Base-by-base conservation (phyloP, 1,140 invertebrate species). In the Scaptomyza pallida region DNA sequence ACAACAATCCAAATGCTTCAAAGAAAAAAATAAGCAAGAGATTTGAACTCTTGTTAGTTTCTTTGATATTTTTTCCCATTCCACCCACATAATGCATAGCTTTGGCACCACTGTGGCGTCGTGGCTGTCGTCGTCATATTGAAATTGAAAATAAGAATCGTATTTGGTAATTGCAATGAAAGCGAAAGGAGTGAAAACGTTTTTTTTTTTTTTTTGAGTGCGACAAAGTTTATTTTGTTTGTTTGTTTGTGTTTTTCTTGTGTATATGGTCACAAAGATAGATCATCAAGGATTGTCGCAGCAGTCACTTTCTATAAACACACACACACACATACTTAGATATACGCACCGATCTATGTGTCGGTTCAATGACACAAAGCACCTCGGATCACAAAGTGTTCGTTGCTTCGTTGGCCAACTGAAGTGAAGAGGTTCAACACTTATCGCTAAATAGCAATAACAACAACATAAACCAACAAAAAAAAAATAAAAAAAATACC, bases 61-160 rank as follows among this genome's bases (percentile, higher is more conserved):
- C 5, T 23, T 12, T 12, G 5, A 19, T 16, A 44, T 19, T 19
- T 44, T 19, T 16, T 44, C 10, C n/a, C n/a, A 23, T 6, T 16
- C 15, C 52, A 40, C 64, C 56, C 56, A 35, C 63, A 67, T 1
- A 33, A 21, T 5, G n/a, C 1, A 21, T 33, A 55, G 37, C 15
- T n/a, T 13, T 0, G 0, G 15, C 19, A 30, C 52, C 80, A 83
- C 68, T 65, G 81, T 83, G 51, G 51, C 56, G 62, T 65, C 50
- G 75, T 78, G 55, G 55, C 74, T 86, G 81, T 86, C 82, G 83
- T 78, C 78, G 82, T 88, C 82, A 88, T 88, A 88, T 88, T 88
- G 82, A 88, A 88, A 88, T 88, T 89, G 82, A 88, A 88, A 88
- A 88, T 88, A 88, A 88, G 82, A 88, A 88, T 88, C 82, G 82